Base-by-base conservation (phyloP, 2,888 invertebrate species). In the Hololepta plana region DNA sequence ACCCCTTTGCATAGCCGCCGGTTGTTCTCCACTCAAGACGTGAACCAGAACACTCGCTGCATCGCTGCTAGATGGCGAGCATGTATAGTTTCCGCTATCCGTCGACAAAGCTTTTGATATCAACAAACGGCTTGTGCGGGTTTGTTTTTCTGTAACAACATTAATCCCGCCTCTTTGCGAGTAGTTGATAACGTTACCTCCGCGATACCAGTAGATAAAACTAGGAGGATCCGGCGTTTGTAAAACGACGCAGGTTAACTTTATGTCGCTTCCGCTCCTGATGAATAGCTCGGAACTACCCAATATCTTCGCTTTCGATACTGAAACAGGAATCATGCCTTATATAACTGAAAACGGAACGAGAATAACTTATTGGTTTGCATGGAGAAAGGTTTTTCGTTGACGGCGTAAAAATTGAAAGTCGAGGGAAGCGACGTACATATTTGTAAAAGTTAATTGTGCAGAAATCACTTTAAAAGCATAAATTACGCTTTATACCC, bases 81-180 rank as follows among this genome's bases (percentile, higher is more conserved):
- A 87, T 32, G 85, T 87, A 54, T 87, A 87, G 62, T 85, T 85
- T 39, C 87, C 85, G 28, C 75, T 81, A 60, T 85, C 84, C 34
- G 72, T 59, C 20, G 81, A 71, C 38, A 76, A 70, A 25, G 85
- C 85, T 42, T 79, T 69, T 27, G 82, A 77, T 47, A 87, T 82
- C 42, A 82, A 65, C 38, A 87, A 64, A 38, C 80, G 72, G 44
- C 82, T 82, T 33, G 82, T 84, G 33, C 81, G 72, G 34, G 79
- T 75, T 34, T 79, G 73, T 49, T 81, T 80, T 51, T 82, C 82
- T 10, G 84, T 84, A 47, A 81, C 75, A 35, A 87, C 73, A 51
- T 73, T 80, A 45, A 87, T 81, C 30, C 85, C 84, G 29, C 80
- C 84, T 33, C 84, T 67, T 43, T 69, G 76, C 9, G 80, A 79